phyloP scores from a whole-genome alignment of 1,140 invertebrate genomes.

The Babylonia areolata region DNA sequence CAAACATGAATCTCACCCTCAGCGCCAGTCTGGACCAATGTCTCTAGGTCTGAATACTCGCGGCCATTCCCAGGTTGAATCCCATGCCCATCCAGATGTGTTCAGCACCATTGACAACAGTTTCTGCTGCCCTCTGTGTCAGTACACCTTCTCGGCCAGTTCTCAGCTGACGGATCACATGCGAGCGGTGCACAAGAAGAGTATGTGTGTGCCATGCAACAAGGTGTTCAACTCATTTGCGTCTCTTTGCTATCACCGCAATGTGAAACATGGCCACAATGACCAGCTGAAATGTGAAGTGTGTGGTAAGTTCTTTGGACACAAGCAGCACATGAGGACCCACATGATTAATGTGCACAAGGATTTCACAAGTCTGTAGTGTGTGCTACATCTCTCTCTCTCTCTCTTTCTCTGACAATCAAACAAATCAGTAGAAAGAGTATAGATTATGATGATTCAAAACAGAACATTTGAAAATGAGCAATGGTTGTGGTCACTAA shows the following conservation, averaged over 20 bases:
- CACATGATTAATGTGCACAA: slow-evolving; percentile 23
- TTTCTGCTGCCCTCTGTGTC: background rate
- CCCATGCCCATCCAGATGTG: background rate
- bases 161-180: background rate
- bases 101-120: background rate
- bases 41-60: background rate
- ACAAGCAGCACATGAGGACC: slow-evolving; percentile 19
- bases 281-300: background rate
- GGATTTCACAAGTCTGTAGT: background rate
- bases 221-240: slow-evolving; percentile 5
- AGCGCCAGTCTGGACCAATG: background rate
- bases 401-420: too few species aligned
- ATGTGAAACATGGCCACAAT: slow-evolving; percentile 18
- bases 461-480: too few species aligned
- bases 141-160: background rate
- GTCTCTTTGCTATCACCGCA: slow-evolving; percentile 10
- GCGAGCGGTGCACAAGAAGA: slow-evolving; percentile 5
- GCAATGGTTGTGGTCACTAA: too few species aligned
- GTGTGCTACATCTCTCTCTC: too few species aligned
- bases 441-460: too few species aligned
- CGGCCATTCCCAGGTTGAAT: background rate
- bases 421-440: too few species aligned
- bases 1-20: background rate
- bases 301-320: slow-evolving; percentile 26
- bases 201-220: background rate